Evolutionary conservation across 1,140 invertebrate species (phyloP).

Genomic region (Aphaenogaster rudis): DNA sequence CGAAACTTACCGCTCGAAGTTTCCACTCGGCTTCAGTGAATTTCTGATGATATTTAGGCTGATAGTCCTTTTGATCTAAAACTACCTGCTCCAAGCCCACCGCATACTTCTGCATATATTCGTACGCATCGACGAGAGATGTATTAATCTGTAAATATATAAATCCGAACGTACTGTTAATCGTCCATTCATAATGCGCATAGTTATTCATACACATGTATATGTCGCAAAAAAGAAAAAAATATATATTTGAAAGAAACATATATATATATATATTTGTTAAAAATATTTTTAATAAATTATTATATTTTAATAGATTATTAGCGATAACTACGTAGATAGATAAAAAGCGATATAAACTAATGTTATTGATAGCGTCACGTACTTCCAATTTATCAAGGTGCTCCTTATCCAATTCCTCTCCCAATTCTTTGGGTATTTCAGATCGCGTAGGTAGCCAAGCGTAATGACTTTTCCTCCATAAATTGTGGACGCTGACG

Average conservation of each 20-base stretch:
- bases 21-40: conserved; percentile 88
- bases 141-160: conserved; percentile 87
- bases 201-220: background rate
- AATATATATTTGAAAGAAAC: background rate
- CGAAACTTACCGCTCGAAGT: conserved; percentile 86
- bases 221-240: background rate
- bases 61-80: conserved; percentile 88
- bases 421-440: conserved; percentile 87
- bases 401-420: conserved; percentile 82
- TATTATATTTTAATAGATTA: background rate
- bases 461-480: conserved; percentile 86
- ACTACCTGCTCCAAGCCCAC: conserved; percentile 90
- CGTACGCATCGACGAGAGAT: conserved; percentile 88
- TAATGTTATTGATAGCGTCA: conserved; percentile 37
- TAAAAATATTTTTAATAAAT: background rate
- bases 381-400: conserved; percentile 86
- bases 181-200: background rate
- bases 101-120: conserved; percentile 89
- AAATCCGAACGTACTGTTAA: conserved; percentile 6
- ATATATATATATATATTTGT: background rate
- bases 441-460: conserved; percentile 86
- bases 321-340: background rate
- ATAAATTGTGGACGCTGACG: conserved; percentile 83
- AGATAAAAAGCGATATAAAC: conserved; percentile 19
- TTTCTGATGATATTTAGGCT: conserved; percentile 85